phyloP scores from a whole-genome alignment of 2,888 invertebrate species.

The Digitonthophagus gazella region DNA sequence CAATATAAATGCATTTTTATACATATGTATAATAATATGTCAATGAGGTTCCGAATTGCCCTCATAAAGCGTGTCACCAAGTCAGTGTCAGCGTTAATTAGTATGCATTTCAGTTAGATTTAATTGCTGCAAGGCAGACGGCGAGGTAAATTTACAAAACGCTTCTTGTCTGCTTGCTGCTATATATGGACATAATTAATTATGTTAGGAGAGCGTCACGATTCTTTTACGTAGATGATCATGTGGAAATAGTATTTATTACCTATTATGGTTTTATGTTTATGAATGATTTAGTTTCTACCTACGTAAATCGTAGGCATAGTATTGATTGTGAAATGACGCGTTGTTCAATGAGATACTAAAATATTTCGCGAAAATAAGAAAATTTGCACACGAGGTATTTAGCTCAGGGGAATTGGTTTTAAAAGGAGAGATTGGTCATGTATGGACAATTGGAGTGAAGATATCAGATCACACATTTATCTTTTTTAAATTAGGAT shows the following conservation, averaged over 20 bases:
- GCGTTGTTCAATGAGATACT: background rate
- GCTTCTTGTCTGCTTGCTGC: background rate
- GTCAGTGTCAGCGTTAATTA: conserved; percentile 35
- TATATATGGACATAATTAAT: no score
- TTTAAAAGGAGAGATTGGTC: background rate
- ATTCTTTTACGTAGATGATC: no score
- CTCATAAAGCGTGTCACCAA: conserved; percentile 36
- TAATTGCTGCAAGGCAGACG: conserved; percentile 25
- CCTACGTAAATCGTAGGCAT: background rate
- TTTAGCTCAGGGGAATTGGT: background rate
- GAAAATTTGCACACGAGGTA: background rate
- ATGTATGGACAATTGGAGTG: background rate
- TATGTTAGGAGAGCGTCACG: no score
- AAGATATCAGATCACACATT: no score
- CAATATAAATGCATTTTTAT: background rate
- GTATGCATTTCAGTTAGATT: conserved; percentile 26
- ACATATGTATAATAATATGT: background rate
- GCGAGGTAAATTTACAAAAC: conserved; percentile 18
- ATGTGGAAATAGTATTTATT: no score
- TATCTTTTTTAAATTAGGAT: no score
- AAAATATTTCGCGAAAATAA: background rate
- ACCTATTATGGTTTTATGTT: no score
- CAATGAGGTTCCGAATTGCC: conserved; percentile 10
- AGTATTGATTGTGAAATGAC: background rate
- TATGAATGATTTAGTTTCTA: background rate